Evolutionary conservation across 2,888 invertebrate species (phyloP).

Genomic region (Dione juno): DNA sequence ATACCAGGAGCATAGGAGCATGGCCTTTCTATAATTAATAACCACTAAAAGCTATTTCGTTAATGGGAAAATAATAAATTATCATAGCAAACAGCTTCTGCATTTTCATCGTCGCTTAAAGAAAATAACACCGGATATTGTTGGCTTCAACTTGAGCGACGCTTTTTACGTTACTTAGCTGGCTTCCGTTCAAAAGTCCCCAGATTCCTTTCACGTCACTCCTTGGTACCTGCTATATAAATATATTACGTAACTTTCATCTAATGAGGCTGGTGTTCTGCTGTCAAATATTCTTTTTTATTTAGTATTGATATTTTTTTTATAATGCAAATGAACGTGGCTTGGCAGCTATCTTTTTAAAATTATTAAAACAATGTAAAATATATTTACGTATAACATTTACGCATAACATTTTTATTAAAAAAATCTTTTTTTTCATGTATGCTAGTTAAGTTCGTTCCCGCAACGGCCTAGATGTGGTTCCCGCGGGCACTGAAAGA

Average conservation of each 20-base stretch:
- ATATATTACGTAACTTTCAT: too few relatives aligned
- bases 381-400: not conserved
- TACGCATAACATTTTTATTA: not conserved
- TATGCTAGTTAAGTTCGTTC: constrained; percentile 20
- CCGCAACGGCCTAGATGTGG: constrained; percentile 31
- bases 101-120: constrained; percentile 22
- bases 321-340: too few relatives aligned
- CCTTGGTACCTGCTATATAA: not conserved
- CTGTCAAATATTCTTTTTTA: too few relatives aligned
- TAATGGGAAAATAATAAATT: constrained; percentile 23
- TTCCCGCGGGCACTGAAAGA: constrained; percentile 17
- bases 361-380: not conserved
- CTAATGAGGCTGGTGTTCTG: not conserved
- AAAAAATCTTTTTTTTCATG: constrained; percentile 10
- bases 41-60: constrained; percentile 19
- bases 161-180: constrained; percentile 62
- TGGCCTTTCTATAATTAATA: constrained; percentile 15
- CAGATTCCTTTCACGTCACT: constrained; percentile 45
- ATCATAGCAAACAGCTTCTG: not conserved
- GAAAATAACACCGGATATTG: constrained; percentile 27
- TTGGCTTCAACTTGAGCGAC: constrained; percentile 31
- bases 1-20: too few relatives aligned
- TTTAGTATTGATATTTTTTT: too few relatives aligned
- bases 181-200: constrained; percentile 55
- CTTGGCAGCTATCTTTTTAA: too few relatives aligned